Conservation (phyloP, 64 coral and sea anemone species). For the Trachythela sp. region DNA sequence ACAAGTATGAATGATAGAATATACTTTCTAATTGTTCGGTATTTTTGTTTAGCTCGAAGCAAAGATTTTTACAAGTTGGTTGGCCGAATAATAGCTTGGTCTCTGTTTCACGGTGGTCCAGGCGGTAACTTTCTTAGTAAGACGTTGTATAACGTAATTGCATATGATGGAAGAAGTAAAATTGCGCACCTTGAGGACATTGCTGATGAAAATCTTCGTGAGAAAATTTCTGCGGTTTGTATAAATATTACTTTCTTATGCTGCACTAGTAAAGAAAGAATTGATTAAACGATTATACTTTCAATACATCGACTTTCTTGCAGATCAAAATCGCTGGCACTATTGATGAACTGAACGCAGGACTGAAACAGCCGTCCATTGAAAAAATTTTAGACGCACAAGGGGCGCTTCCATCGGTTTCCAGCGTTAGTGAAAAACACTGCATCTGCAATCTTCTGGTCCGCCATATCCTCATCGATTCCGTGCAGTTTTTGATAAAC, state of each 20-base stretch:
- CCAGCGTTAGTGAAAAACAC: background rate
- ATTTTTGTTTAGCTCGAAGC: background rate
- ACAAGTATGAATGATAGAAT: too few relatives aligned
- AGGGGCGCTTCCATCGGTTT: background rate
- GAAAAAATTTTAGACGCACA: slow-evolving; percentile 29
- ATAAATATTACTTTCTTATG: background rate
- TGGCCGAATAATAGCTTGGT: slow-evolving; percentile 14
- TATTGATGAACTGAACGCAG: background rate
- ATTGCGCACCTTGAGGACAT: background rate
- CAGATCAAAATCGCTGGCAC: slow-evolving; percentile 31
- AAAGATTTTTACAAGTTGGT: slow-evolving; percentile 7
- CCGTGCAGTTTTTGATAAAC: slow-evolving; percentile 10
- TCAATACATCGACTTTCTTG: background rate
- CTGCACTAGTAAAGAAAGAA: background rate
- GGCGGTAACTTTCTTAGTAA: slow-evolving; percentile 31
- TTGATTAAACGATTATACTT: too few relatives aligned
- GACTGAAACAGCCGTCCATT: background rate
- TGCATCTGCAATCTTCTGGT: background rate
- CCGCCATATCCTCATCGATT: slow-evolving; percentile 35
- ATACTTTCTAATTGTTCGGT: background rate
- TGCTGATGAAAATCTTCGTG: background rate
- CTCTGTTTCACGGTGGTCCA: slow-evolving; percentile 30
- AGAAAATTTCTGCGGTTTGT: background rate
- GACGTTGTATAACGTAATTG: slow-evolving; percentile 5
- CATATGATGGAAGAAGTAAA: too few relatives aligned